These are phyloP conservation scores for Cremastinae sp. DNA, from an alignment of 2,888 invertebrate genomes.

Conservation along the genomic window DNA sequence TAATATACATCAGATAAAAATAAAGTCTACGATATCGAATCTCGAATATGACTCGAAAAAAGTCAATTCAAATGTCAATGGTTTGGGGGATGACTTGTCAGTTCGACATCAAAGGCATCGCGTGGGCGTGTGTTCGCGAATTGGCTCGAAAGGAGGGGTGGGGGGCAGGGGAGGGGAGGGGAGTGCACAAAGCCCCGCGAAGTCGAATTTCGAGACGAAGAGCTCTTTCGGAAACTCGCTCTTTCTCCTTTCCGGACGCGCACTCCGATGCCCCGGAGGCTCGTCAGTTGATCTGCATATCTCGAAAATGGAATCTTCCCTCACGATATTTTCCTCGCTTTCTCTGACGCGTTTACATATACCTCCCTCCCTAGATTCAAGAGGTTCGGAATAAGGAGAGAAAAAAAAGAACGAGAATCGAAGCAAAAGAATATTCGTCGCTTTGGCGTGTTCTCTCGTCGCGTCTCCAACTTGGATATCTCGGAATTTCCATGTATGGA, in stretches of 20 bases:
- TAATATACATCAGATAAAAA: too few relatives aligned
- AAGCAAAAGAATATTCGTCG: neutral
- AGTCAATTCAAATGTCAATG: too few relatives aligned
- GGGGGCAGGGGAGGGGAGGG: neutral
- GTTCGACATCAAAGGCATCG: too few relatives aligned
- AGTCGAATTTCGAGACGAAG: neutral
- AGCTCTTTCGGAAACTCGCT: slow-evolving; percentile 36
- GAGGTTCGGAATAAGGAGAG: slow-evolving; percentile 7
- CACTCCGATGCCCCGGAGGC: slow-evolving; percentile 51
- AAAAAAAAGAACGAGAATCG: slow-evolving; percentile 22
- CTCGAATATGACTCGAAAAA: too few relatives aligned
- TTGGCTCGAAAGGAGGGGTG: neutral
- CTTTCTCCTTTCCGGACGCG: slow-evolving; percentile 15
- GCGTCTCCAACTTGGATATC: slow-evolving; percentile 43
- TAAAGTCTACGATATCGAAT: too few relatives aligned
- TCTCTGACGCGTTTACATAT: neutral
- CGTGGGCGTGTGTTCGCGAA: too few relatives aligned
- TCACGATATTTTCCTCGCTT: slow-evolving; percentile 56
- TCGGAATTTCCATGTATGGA: slow-evolving; percentile 53
- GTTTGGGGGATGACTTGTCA: too few relatives aligned
- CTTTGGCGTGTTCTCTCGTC: slow-evolving; percentile 35
- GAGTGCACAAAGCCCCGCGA: slow-evolving; percentile 21
- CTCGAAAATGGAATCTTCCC: slow-evolving; percentile 72
- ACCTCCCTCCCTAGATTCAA: too few relatives aligned
- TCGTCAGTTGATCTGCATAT: slow-evolving; percentile 73